phyloP scores from a whole-genome alignment of 2,888 invertebrate species.

The Hemithea aestivaria region DNA sequence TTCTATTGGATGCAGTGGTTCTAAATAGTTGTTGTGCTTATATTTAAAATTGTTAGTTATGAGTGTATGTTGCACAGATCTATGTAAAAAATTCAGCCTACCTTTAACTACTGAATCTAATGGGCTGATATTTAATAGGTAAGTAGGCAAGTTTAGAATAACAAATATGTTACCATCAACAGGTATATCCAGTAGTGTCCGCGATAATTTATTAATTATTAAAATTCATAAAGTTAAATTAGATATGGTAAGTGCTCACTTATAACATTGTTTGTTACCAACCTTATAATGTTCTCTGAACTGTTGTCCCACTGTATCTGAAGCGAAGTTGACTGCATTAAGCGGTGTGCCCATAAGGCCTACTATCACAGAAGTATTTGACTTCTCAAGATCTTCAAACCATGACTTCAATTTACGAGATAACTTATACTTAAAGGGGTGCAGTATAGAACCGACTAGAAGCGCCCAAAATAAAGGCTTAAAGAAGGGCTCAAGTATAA shows the following conservation, averaged over 20 bases:
- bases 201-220: too few relatives aligned
- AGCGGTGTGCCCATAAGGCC: conserved; percentile 84
- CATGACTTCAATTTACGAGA: conserved; percentile 87
- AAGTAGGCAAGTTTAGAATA: too few relatives aligned
- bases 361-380: conserved; percentile 82
- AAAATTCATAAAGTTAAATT: conserved; percentile 5
- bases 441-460: conserved; percentile 97
- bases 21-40: too few relatives aligned
- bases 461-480: conserved; percentile 97
- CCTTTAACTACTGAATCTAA: too few relatives aligned
- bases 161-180: too few relatives aligned
- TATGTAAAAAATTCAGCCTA: too few relatives aligned
- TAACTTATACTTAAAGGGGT: conserved; percentile 93
- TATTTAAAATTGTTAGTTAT: too few relatives aligned
- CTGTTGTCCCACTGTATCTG: conserved; percentile 86
- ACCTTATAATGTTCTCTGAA: conserved; percentile 82
- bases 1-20: too few relatives aligned
- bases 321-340: conserved; percentile 85
- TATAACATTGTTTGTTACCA: conserved; percentile 17
- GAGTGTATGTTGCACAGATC: too few relatives aligned
- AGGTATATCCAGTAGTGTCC: too few relatives aligned
- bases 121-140: too few relatives aligned
- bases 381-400: conserved; percentile 85
- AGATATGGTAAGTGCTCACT: not conserved
- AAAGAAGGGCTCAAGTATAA: conserved; percentile 94